Base-by-base conservation (phyloP, 2,888 invertebrate genomes). In the Campopleginae sp. region DNA sequence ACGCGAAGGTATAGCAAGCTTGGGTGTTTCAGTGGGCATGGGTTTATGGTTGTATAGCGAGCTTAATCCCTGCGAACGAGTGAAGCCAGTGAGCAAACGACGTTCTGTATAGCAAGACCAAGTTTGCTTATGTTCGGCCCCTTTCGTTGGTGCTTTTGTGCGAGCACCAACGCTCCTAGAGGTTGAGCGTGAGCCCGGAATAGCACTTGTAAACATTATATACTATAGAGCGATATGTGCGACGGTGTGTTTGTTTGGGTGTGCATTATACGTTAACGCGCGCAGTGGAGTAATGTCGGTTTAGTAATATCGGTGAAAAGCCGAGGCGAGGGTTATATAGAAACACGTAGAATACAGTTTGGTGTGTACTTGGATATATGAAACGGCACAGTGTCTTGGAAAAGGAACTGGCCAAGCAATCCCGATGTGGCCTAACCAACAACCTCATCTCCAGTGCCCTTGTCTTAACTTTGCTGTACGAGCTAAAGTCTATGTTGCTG, bases 141-240 rank as follows among this genome's bases (percentile, higher is more conserved):
- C 85, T 82, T 79, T 82, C 78, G 79, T 82, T 78, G 65, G 78
- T 23, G 81, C 78, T 79, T 81, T 80, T 81, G 87, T 87, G 84
- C 27, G 81, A 79, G 82, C 74, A 46, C 80, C 63, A 86, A 80
- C 86, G 80, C 65, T 80, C 17, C 82, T 77, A 66, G 46, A 54
- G 51, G 10, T 27, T 58, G 38, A 51, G 44, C 80, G 77, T 82
- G 85, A 87, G 82, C 91, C 88, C 89, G 91, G 90, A 92, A 92
- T 92, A 92, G 91, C 91, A 91, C 90, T 88, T 89, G 91, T 91
- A 91, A 92, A 92, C 91, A 92, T 90, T 91, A 78, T 76, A 80
- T 75, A 82, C 81, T 68, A 74, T 70, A 51, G 80, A 76, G 75
- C 63, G 68, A 42, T 68, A 75, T 72, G 61, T 48, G 70, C 27